Base-by-base conservation (phyloP, 2,797 vertebrate species). In the Neostethus bicornis region DNA sequence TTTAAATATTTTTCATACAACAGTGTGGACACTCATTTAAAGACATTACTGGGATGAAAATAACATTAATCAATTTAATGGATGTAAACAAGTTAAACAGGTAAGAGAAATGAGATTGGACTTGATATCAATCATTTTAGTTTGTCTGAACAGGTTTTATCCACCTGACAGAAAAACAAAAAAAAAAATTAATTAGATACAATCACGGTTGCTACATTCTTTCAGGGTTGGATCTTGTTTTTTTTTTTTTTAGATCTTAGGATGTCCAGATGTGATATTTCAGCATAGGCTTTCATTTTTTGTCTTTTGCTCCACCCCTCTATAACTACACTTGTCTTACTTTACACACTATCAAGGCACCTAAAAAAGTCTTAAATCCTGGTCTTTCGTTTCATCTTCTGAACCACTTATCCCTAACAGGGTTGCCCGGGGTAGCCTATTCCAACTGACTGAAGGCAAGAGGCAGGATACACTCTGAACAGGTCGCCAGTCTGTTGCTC, bases 1-100 rank as follows among this genome's bases (percentile, higher is more conserved):
- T 39, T 68, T 46, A 52, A 24, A 39, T 52, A 25, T 62, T 3
- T 43, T 53, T 25, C 7, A 46, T 24, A 14, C 49, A 16, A 50
- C 31, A 6, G 34, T 8, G 10, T 4, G 44, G 16, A 20, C 52
- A 32, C 13, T n/a, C 5, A 24, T 31, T 7, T 19, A 9, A 20
- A 35, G 7, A 31, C 6, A 35, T 35, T 32, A 53, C 54, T 39
- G 20, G 4, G 3, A 56, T 28, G 7, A 11, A 41, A 39, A 14
- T 56, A 32, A 41, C 8, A 23, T 8, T 1, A 3, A 7, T 43
- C 41, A 35, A 53, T 7, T 26, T 54, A 13, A 17, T 38, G 48
- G 39, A 12, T 43, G 9, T 37, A 39, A 61, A 39, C 28, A 42
- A 59, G 1, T 17, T 20, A 45, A 4, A 25, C 16, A 28, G 21